Evolutionary conservation across 2,797 vertebrate genomes (phyloP).

Genomic region (Malacoctenus gilli): DNA sequence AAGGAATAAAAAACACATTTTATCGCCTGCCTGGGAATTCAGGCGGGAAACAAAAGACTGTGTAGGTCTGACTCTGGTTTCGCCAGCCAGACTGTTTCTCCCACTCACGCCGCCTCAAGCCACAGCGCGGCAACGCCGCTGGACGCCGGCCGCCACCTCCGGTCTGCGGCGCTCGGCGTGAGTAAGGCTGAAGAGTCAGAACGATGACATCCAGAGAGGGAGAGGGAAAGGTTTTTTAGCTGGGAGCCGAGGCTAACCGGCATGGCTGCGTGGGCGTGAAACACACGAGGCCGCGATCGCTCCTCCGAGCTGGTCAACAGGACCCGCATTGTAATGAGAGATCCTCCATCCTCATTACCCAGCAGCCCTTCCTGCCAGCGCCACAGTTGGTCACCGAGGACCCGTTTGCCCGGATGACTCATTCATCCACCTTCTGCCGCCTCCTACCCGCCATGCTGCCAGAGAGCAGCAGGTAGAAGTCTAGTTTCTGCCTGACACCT

Average conservation of each 20-base stretch:
- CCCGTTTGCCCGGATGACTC: slow-evolving; percentile 47
- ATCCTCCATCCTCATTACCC: slow-evolving; percentile 40
- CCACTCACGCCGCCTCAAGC: slow-evolving; percentile 30
- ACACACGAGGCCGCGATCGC: slow-evolving; percentile 11
- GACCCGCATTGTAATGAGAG: slow-evolving; percentile 35
- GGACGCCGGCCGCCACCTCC: slow-evolving; percentile 27
- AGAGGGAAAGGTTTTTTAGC: slow-evolving; percentile 4
- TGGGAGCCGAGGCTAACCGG: slow-evolving; percentile 9
- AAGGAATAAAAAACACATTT: slow-evolving; percentile 21
- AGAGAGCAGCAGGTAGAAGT: slow-evolving; percentile 17
- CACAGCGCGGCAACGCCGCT: no score
- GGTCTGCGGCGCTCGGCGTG: no score
- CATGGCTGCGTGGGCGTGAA: slow-evolving; percentile 48
- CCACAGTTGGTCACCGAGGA: slow-evolving; percentile 25
- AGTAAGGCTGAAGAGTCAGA: no score
- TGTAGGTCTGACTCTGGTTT: slow-evolving; percentile 17
- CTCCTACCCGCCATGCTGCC: slow-evolving; percentile 20
- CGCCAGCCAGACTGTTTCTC: slow-evolving; percentile 37
- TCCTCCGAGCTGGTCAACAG: slow-evolving; percentile 29
- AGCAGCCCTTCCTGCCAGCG: slow-evolving; percentile 25
- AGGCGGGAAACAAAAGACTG: slow-evolving; percentile 29
- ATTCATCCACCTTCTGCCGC: slow-evolving; percentile 49
- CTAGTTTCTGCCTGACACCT: neutral
- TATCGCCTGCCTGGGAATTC: no score
- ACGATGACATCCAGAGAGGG: no score